Conservation (phyloP, 2,888 invertebrate species). For the Tetrapedia diversipes region DNA sequence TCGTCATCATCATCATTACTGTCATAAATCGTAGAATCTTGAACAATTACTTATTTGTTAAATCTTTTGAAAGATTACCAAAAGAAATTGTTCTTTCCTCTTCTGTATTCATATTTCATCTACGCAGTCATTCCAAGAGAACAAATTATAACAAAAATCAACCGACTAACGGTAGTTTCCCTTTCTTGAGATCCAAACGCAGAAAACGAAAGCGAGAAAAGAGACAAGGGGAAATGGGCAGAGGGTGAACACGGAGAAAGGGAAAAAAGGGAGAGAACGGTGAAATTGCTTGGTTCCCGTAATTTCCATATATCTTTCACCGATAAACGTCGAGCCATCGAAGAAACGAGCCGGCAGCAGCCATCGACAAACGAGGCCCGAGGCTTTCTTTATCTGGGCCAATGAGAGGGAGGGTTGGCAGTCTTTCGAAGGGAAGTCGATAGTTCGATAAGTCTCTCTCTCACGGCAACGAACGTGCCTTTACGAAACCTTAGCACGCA, state of each 20-base stretch:
- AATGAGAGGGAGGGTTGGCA: conserved; percentile 66
- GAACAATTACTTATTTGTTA: too few species aligned
- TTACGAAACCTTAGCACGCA: conserved; percentile 74
- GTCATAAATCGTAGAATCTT: too few species aligned
- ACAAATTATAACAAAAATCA: too few species aligned
- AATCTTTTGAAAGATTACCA: too few species aligned
- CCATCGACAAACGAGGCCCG: conserved; percentile 59
- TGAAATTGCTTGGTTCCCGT: conserved; percentile 53
- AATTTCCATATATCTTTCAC: conserved; percentile 66
- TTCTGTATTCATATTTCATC: too few species aligned
- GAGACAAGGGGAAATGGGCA: not conserved
- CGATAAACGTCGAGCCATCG: conserved; percentile 56
- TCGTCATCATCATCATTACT: too few species aligned
- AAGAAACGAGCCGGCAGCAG: conserved; percentile 38
- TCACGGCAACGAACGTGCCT: conserved; percentile 67
- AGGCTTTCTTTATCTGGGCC: conserved; percentile 64
- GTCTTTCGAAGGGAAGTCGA: conserved; percentile 70
- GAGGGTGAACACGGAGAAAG: too few species aligned
- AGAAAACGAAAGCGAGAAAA: not conserved
- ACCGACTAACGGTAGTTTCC: not conserved
- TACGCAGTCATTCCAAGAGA: too few species aligned
- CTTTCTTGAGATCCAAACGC: not conserved
- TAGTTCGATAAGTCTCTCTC: conserved; percentile 72
- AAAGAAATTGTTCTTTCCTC: too few species aligned
- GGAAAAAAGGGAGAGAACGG: not conserved